These are phyloP conservation scores for Meriones psammophilus DNA, from an alignment of 2,797 vertebrate genomes.

Conservation along the genomic window DNA sequence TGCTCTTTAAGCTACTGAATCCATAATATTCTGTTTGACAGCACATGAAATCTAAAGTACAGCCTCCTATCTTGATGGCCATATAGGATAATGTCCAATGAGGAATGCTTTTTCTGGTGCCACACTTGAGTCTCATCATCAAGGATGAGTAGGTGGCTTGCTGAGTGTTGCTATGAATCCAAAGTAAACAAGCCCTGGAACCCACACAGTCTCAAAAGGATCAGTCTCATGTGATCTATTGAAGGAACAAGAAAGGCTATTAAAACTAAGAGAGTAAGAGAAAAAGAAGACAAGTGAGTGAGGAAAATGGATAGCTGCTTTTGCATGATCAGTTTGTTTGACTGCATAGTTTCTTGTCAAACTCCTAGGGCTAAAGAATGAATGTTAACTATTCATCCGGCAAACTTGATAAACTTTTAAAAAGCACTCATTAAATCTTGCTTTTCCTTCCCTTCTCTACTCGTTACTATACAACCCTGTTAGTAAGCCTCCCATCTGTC, in stretches of 20 bases:
- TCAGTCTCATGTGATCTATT: background rate
- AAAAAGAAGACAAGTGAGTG: background rate
- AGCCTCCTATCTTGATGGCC: background rate
- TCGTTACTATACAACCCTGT: background rate
- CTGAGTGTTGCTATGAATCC: background rate
- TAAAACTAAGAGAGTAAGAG: background rate
- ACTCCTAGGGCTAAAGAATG: background rate
- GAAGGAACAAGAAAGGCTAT: background rate
- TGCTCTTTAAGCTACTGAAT: background rate
- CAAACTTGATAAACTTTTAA: background rate
- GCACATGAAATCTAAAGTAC: background rate
- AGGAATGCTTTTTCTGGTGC: background rate
- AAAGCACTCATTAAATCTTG: background rate
- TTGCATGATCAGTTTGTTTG: background rate
- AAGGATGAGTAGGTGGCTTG: background rate
- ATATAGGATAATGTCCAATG: background rate
- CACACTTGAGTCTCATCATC: background rate
- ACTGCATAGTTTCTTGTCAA: slow-evolving; percentile 22
- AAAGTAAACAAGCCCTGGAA: slow-evolving; percentile 6
- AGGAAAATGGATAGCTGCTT: background rate
- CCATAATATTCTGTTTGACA: background rate
- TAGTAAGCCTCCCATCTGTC: background rate
- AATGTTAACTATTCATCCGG: slow-evolving; percentile 1
- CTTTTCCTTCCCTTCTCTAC: background rate
- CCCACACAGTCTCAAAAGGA: background rate